Evolutionary conservation across 2,888 invertebrate genomes (phyloP).

Genomic region (Cenopis cana): DNA sequence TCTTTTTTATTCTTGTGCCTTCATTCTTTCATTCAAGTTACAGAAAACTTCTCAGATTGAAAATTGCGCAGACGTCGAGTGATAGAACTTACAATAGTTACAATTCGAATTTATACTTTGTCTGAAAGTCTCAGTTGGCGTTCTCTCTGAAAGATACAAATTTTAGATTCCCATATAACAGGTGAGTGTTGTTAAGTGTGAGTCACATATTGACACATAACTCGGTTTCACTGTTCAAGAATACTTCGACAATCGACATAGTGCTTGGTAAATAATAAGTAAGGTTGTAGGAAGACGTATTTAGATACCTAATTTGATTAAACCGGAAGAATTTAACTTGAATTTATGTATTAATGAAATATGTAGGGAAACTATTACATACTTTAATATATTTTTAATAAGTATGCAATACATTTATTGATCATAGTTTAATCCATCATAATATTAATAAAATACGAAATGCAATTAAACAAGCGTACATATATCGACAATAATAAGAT

Average conservation of each 20-base stretch:
- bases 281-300: not conserved
- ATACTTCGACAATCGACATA: not conserved
- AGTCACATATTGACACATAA: conserved; percentile 14
- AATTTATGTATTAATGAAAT: not conserved
- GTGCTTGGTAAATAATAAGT: conserved; percentile 10
- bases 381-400: too few species aligned
- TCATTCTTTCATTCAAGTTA: not conserved
- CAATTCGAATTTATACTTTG: not conserved
- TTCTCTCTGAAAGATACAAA: not conserved
- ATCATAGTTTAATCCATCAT: too few species aligned
- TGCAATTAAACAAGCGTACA: too few species aligned
- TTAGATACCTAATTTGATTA: not conserved
- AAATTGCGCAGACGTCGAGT: conserved; percentile 3
- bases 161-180: conserved; percentile 5
- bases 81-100: not conserved
- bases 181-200: conserved; percentile 12
- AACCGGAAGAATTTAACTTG: not conserved
- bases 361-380: too few species aligned
- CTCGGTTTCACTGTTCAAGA: conserved; percentile 18
- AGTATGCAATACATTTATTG: too few species aligned
- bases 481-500: not conserved
- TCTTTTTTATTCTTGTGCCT: not conserved
- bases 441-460: too few species aligned
- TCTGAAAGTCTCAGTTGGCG: not conserved
- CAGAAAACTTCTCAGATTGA: conserved; percentile 1